phyloP scores from a whole-genome alignment of 2,797 vertebrate species.

The Rhinichthys osculus region DNA sequence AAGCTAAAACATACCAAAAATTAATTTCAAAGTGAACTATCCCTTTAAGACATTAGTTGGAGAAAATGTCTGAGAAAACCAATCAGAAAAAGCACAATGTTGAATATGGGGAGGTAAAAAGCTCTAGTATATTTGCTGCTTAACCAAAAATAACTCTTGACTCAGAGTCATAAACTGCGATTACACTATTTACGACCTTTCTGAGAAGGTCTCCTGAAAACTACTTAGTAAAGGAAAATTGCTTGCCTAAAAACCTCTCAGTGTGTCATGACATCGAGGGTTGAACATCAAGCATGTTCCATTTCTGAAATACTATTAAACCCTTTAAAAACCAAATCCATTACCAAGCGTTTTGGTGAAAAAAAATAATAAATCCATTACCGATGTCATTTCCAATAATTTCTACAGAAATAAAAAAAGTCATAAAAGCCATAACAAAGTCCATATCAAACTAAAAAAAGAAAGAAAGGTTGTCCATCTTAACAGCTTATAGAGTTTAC shows the following conservation, averaged over 20 bases:
- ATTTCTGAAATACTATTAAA: constrained; percentile 25
- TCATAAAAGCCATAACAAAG: too few relatives aligned
- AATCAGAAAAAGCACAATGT: background rate
- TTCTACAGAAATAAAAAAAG: background rate
- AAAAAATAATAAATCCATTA: background rate
- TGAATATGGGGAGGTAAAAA: background rate
- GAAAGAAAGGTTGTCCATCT: background rate
- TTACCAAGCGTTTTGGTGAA: background rate
- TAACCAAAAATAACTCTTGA: background rate
- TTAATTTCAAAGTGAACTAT: too few relatives aligned
- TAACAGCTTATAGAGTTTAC: background rate
- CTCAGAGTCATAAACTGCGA: background rate
- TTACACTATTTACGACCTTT: constrained; percentile 7
- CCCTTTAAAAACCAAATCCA: constrained; percentile 31
- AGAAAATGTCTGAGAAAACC: background rate
- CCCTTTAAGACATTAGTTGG: background rate
- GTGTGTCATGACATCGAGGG: background rate
- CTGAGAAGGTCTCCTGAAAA: constrained; percentile 6
- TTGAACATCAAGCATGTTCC: background rate
- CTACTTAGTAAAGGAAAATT: constrained; percentile 14
- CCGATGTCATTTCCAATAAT: background rate
- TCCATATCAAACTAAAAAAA: background rate
- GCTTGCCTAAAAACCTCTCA: constrained; percentile 16
- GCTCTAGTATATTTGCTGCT: background rate
- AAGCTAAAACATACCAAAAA: too few relatives aligned